These are phyloP conservation scores for Climacteris rufus DNA, from an alignment of 2,113 vertebrate species.

Conservation along the genomic window DNA sequence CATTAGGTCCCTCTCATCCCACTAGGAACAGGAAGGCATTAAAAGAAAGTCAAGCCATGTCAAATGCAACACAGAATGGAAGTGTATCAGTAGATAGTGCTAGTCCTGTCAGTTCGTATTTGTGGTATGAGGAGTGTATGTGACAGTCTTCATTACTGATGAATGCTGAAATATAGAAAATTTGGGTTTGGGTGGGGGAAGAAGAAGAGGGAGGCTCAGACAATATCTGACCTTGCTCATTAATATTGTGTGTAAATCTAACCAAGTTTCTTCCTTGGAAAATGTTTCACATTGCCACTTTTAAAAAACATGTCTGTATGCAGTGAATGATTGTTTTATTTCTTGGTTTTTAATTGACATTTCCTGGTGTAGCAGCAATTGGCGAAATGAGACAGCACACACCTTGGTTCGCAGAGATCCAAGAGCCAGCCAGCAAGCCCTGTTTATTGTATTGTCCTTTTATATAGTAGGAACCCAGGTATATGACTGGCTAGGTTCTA, in stretches of 20 bases:
- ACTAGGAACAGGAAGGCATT: background rate
- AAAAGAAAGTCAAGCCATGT: background rate
- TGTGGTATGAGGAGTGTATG: background rate
- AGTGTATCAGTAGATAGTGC: background rate
- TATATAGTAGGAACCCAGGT: no score
- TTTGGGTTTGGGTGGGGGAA: background rate
- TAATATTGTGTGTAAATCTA: background rate
- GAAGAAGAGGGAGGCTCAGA: background rate
- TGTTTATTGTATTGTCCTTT: no score
- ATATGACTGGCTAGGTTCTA: no score
- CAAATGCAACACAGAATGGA: constrained; percentile 14
- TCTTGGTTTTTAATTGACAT: background rate
- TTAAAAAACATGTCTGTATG: background rate
- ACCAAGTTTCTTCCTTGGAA: background rate
- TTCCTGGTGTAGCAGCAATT: no score
- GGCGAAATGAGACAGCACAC: no score
- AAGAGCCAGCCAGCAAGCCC: no score
- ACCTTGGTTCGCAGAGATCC: no score
- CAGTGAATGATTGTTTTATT: background rate
- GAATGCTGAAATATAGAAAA: constrained; percentile 5
- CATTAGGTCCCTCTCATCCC: background rate
- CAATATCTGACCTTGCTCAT: background rate
- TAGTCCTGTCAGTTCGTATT: constrained; percentile 25
- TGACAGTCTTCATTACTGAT: background rate
- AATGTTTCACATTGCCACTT: background rate